A percentile compares a stretch with the other conserved stretches of the same genome.
These are phyloP conservation scores for Gisinianus flammeolus DNA, from an alignment of 2,888 invertebrate species.

Conservation along the genomic window DNA sequence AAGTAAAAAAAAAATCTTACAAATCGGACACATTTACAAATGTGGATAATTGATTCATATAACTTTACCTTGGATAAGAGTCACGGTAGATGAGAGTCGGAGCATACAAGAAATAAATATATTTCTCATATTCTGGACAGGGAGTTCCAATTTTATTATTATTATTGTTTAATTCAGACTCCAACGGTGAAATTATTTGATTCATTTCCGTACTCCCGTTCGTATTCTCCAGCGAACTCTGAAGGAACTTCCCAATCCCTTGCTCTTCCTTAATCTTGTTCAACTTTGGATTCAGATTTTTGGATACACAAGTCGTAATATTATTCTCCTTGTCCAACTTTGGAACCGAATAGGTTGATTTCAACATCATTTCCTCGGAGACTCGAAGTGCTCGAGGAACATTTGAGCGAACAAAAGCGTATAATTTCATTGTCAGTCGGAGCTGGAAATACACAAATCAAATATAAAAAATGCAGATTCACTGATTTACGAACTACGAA, in stretches of 20 bases:
- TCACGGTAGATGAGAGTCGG: slow-evolving; percentile 86
- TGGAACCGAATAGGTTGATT: neutral
- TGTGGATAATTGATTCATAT: neutral
- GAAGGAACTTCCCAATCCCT: neutral
- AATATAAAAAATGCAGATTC: neutral
- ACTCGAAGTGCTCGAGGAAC: slow-evolving; percentile 1
- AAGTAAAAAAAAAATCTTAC: neutral
- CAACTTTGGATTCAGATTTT: neutral
- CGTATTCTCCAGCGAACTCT: no score
- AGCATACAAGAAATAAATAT: slow-evolving; percentile 82
- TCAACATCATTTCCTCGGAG: neutral
- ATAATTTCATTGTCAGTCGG: slow-evolving; percentile 39
- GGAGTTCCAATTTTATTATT: neutral
- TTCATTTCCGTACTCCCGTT: no score
- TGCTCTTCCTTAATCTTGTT: neutral
- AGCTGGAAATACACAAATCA: neutral
- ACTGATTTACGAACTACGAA: neutral
- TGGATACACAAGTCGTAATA: neutral
- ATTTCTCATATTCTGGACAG: slow-evolving; percentile 63
- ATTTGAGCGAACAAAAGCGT: slow-evolving; percentile 37
- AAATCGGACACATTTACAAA: neutral
- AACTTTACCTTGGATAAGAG: slow-evolving; percentile 76
- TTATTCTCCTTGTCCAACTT: slow-evolving; percentile 11
- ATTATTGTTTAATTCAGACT: no score
- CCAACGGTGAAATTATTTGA: no score